Percentiles rank a stretch among this genome's conserved stretches.
These are phyloP conservation scores for Dryomyza anilis DNA, from an alignment of 2,888 invertebrate genomes.

Conservation along the genomic window DNA sequence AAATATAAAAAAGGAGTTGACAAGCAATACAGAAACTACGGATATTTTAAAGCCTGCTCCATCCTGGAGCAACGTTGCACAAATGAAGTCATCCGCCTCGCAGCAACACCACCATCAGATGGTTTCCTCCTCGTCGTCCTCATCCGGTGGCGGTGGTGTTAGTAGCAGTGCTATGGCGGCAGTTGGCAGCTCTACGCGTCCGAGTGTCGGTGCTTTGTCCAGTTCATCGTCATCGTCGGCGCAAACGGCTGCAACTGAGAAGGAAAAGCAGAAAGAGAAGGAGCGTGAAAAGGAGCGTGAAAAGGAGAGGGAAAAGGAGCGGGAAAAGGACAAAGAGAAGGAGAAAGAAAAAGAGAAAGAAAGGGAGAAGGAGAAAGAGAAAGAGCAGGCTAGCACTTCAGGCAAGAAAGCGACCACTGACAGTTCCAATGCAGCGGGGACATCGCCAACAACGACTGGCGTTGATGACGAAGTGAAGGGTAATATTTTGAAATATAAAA, in stretches of 20 bases:
- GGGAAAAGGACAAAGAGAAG: slow-evolving; percentile 3
- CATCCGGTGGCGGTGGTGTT: slow-evolving; percentile 46
- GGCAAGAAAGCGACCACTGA: slow-evolving; percentile 15
- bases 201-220: slow-evolving; percentile 54
- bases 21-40: slow-evolving; percentile 53
- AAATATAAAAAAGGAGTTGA: slow-evolving; percentile 52
- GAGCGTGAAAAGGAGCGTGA: slow-evolving; percentile 7
- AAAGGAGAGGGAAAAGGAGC: slow-evolving; percentile 21
- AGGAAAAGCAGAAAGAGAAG: slow-evolving; percentile 12
- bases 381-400: neutral
- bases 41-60: slow-evolving; percentile 65
- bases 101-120: slow-evolving; percentile 42
- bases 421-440: slow-evolving; percentile 3
- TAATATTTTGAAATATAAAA: too few relatives aligned
- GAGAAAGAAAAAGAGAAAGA: slow-evolving; percentile 4
- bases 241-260: slow-evolving; percentile 33
- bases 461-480: slow-evolving; percentile 68
- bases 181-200: slow-evolving; percentile 44
- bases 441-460: slow-evolving; percentile 35
- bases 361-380: slow-evolving; percentile 21
- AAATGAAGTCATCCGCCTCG: slow-evolving; percentile 49
- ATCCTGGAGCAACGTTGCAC: slow-evolving; percentile 64
- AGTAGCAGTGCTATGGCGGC: slow-evolving; percentile 29
- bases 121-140: slow-evolving; percentile 49
- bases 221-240: slow-evolving; percentile 52